phyloP scores from a whole-genome alignment of 2,113 vertebrate genomes.

The Trogon melanurus region DNA sequence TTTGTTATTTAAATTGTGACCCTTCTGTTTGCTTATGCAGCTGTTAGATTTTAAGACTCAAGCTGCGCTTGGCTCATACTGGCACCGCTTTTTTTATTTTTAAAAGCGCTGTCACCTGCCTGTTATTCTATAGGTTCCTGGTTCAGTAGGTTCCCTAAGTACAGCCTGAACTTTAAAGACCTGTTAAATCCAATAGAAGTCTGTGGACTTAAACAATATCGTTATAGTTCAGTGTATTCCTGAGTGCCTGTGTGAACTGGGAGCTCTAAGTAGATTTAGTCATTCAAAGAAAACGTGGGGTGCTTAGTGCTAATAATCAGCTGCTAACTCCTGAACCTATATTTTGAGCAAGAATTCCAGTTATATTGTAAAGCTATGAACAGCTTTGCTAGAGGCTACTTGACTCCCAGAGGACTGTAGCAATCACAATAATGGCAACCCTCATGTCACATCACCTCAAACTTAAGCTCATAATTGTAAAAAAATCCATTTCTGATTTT shows the following conservation, averaged over 20 bases:
- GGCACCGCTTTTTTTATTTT: background rate
- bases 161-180: constrained; percentile 33
- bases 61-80: background rate
- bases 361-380: background rate
- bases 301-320: background rate
- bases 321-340: background rate
- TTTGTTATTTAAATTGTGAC: background rate
- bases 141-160: background rate
- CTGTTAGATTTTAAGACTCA: background rate
- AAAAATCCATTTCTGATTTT: background rate
- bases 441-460: background rate
- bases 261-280: constrained; percentile 21
- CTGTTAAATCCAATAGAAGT: background rate
- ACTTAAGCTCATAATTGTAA: background rate
- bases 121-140: background rate
- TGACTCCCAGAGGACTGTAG: background rate
- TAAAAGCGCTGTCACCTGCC: background rate
- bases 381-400: background rate
- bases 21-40: background rate
- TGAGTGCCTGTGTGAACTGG: background rate
- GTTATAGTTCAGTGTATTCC: constrained; percentile 9
- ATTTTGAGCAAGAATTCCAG: background rate
- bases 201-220: background rate
- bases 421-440: background rate
- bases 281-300: background rate